Percentiles rank a stretch among this genome's conserved stretches.
These are phyloP conservation scores for Gallinago undulata DNA, from an alignment of 2,113 vertebrate genomes.

Conservation along the genomic window DNA sequence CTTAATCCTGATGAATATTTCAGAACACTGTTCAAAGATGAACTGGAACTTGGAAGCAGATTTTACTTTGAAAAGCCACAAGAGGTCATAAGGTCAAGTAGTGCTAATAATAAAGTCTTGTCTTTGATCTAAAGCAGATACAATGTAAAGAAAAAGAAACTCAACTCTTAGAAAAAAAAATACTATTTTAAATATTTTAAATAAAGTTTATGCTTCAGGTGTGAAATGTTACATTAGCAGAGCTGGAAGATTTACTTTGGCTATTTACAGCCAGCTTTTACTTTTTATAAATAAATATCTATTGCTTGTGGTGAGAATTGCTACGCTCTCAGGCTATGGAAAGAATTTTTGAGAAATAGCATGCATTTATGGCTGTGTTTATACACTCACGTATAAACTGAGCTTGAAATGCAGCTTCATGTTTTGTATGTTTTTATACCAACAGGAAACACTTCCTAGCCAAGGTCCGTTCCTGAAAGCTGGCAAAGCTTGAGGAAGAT, in stretches of 20 bases:
- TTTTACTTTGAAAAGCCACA: background rate
- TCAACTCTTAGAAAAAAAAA: background rate
- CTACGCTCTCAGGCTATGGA: background rate
- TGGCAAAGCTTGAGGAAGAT: fast-evolving
- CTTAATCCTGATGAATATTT: conserved; percentile 7
- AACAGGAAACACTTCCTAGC: background rate
- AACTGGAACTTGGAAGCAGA: background rate
- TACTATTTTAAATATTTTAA: too few relatives aligned
- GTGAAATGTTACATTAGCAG: background rate
- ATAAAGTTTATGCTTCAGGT: background rate
- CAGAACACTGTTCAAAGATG: background rate
- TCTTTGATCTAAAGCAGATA: background rate
- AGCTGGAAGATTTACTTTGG: background rate
- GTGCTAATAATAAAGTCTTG: background rate
- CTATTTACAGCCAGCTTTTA: background rate
- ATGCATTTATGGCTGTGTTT: background rate
- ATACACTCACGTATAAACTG: background rate
- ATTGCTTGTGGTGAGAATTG: background rate
- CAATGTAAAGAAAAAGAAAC: background rate
- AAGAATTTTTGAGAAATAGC: background rate
- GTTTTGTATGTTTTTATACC: background rate
- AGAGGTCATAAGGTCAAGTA: background rate
- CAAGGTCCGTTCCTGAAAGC: background rate
- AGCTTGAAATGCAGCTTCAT: background rate
- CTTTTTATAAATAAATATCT: background rate